A percentile compares a stretch with the other conserved stretches of the same genome.
These are phyloP conservation scores for Sebastes vulpes DNA, from an alignment of 2,797 vertebrate species.

Conservation along the genomic window DNA sequence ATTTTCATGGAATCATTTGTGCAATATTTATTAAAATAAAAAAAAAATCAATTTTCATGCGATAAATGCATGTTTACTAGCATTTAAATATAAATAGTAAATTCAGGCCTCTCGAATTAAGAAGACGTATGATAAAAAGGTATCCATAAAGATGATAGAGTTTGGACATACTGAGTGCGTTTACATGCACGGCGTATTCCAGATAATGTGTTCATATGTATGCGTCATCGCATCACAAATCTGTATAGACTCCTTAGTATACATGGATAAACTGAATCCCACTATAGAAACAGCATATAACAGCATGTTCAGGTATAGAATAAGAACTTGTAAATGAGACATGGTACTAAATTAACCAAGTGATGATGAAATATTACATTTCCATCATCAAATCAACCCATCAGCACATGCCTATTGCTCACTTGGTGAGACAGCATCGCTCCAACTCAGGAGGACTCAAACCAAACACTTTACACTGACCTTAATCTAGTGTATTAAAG, in stretches of 20 bases:
- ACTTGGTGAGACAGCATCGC: constrained; percentile 20
- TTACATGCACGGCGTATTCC: not conserved
- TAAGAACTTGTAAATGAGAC: not conserved
- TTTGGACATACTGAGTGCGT: constrained; percentile 13
- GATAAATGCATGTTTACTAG: constrained; percentile 71
- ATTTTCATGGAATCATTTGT: constrained; percentile 73
- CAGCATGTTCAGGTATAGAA: not conserved
- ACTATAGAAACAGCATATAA: constrained; percentile 3
- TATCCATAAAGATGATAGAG: constrained; percentile 7
- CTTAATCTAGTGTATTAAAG: not conserved
- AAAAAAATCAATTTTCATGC: constrained; percentile 52
- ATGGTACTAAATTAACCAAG: not conserved
- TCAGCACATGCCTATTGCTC: not conserved
- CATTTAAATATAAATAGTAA: constrained; percentile 73
- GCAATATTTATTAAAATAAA: constrained; percentile 73
- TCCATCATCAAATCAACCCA: not conserved
- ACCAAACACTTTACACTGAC: not conserved
- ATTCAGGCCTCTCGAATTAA: constrained; percentile 22
- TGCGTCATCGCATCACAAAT: not conserved
- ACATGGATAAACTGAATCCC: not conserved
- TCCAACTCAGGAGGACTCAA: not conserved
- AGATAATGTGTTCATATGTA: not conserved
- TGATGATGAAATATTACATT: not conserved
- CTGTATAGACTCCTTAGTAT: not conserved
- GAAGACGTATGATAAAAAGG: constrained; percentile 15